Percentiles rank a stretch among this genome's conserved stretches.
These are phyloP conservation scores for Pungitius pungitius DNA, from an alignment of 2,113 vertebrate species.

Conservation along the genomic window DNA sequence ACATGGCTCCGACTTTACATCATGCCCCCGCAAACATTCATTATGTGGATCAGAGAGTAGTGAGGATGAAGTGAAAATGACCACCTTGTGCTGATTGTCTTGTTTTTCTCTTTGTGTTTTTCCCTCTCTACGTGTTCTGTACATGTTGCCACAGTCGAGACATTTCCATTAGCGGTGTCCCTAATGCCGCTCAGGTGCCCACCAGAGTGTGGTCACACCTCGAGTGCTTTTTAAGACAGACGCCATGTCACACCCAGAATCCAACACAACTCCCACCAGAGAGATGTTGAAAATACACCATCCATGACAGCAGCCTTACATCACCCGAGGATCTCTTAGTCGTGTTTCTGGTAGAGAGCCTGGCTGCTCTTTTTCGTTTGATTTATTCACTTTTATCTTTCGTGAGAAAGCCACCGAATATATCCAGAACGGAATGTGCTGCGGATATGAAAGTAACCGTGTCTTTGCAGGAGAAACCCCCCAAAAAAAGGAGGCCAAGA, in stretches of 20 bases:
- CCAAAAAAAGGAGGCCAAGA: slow-evolving; percentile 28
- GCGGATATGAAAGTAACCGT: slow-evolving; percentile 27
- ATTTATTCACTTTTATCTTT: slow-evolving; percentile 65
- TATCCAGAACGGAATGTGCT: slow-evolving; percentile 12
- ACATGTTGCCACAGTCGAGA: neutral
- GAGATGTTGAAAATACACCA: slow-evolving; percentile 45
- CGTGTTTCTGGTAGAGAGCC: slow-evolving; percentile 25
- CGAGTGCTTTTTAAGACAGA: slow-evolving; percentile 24
- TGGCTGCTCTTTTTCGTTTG: slow-evolving; percentile 41
- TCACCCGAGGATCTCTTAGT: slow-evolving; percentile 58
- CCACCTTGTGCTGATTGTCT: neutral
- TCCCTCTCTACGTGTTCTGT: neutral
- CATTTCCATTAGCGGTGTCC: neutral
- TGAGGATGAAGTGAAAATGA: neutral
- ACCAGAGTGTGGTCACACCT: slow-evolving; percentile 30
- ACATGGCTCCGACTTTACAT: neutral
- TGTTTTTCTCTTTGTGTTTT: neutral
- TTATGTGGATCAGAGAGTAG: neutral
- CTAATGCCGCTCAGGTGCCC: slow-evolving; percentile 5
- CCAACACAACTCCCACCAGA: slow-evolving; percentile 14
- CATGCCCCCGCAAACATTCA: neutral
- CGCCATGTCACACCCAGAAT: slow-evolving; percentile 22
- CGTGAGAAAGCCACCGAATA: slow-evolving; percentile 23
- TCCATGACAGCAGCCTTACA: slow-evolving; percentile 52
- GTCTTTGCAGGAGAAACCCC: slow-evolving; percentile 23